Percentiles rank a stretch among this genome's conserved stretches.
Evolutionary conservation across 2,113 vertebrate species (phyloP).

Genomic region (Eretmochelys imbricata): DNA sequence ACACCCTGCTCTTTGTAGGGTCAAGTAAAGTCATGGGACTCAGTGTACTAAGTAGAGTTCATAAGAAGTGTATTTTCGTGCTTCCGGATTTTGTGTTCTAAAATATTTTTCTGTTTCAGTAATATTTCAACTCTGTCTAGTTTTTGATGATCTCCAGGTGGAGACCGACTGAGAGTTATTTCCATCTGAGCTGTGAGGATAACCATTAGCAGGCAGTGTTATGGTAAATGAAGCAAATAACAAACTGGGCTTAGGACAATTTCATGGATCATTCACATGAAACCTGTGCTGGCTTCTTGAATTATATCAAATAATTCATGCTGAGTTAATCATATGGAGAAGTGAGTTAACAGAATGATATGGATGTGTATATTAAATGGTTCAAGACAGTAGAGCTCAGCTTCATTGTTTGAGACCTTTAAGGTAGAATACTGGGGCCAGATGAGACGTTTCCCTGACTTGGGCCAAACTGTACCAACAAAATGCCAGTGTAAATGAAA

Average conservation of each 20-base stretch:
- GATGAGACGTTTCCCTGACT: not conserved
- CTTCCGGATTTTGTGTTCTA: not conserved
- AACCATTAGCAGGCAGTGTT: not conserved
- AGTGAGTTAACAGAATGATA: not conserved
- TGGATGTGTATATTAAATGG: not conserved
- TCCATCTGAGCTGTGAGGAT: not conserved
- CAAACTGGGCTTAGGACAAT: accelerated
- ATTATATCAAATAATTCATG: not conserved
- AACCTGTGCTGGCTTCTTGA: not conserved
- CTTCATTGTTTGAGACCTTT: not conserved
- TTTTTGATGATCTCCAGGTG: slow-evolving; percentile 26
- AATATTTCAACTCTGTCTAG: slow-evolving; percentile 37
- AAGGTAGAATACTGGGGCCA: not conserved
- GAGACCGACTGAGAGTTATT: slow-evolving; percentile 7
- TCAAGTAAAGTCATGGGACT: not conserved
- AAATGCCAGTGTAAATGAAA: not conserved
- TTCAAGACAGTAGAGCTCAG: not conserved
- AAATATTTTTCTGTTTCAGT: not conserved
- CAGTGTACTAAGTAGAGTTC: not conserved
- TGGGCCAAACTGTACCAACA: not conserved
- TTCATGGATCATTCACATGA: not conserved
- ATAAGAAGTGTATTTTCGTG: not conserved
- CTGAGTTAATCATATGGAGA: not conserved
- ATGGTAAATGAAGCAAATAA: not conserved
- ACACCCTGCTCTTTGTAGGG: accelerated